A percentile compares a stretch with the other conserved stretches of the same genome.
Evolutionary conservation across 2,888 invertebrate genomes (phyloP).

Genomic region (Gortyna flavago): DNA sequence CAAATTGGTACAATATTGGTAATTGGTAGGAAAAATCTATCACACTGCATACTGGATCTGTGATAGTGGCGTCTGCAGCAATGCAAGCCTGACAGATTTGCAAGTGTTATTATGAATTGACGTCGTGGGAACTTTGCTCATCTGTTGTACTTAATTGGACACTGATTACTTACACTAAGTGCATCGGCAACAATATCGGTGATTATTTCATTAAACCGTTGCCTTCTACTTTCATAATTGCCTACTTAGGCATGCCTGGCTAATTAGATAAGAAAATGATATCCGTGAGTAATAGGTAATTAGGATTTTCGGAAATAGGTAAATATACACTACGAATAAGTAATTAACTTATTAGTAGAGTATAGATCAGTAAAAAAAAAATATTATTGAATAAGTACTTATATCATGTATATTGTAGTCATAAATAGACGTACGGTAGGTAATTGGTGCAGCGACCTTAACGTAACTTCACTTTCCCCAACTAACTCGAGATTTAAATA

Average conservation of each 20-base stretch:
- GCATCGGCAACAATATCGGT: slow-evolving; percentile 8
- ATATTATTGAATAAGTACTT: neutral
- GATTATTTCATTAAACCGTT: slow-evolving; percentile 5
- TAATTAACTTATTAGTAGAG: too few species aligned
- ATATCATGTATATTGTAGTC: neutral
- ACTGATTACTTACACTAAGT: slow-evolving; percentile 23
- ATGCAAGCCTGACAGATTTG: neutral
- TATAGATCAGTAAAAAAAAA: neutral
- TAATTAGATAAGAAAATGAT: slow-evolving; percentile 1
- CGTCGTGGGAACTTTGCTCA: slow-evolving; percentile 32
- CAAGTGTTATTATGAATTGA: slow-evolving; percentile 19
- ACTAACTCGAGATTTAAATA: neutral
- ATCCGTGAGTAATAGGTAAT: neutral
- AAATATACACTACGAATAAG: too few species aligned
- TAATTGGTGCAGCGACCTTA: slow-evolving; percentile 1
- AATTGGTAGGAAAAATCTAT: neutral
- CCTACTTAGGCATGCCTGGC: neutral
- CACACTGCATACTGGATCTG: neutral
- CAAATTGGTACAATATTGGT: neutral
- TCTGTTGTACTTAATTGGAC: slow-evolving; percentile 22
- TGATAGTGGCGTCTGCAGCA: slow-evolving; percentile 7
- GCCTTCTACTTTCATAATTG: slow-evolving; percentile 4
- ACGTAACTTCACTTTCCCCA: neutral
- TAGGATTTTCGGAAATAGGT: neutral
- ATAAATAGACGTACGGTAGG: too few species aligned